phyloP scores from a whole-genome alignment of 2,797 vertebrate genomes.

The Squalus acanthias region DNA sequence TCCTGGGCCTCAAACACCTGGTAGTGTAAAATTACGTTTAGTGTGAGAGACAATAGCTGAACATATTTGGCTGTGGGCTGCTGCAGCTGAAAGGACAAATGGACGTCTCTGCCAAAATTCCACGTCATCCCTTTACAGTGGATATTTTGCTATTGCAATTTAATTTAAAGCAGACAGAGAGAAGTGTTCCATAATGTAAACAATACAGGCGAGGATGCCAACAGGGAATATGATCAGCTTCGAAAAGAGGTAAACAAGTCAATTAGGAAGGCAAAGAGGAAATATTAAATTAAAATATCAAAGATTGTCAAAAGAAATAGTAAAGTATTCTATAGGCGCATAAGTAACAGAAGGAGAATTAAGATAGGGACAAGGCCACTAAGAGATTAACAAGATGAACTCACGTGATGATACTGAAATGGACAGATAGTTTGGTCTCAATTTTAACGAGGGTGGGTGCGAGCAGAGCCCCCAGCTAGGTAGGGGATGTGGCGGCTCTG shows the following conservation, averaged over 20 bases:
- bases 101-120: background rate
- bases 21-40: background rate
- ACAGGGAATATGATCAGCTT: background rate
- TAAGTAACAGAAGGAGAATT: background rate
- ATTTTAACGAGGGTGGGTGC: no score
- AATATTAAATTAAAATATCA: background rate
- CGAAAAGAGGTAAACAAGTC: background rate
- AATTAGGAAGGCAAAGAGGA: constrained; percentile 12
- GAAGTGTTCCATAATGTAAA: constrained; percentile 1
- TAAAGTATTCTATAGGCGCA: background rate
- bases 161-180: background rate
- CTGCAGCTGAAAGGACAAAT: background rate
- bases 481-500: no score
- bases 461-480: no score
- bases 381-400: background rate
- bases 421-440: no score
- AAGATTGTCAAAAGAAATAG: background rate
- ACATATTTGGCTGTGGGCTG: background rate
- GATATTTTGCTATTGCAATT: background rate
- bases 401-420: background rate
- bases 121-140: background rate
- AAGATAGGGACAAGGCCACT: background rate
- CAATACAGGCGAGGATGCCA: background rate
- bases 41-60: background rate
- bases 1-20: background rate